Evolutionary conservation across 2,113 vertebrate species (phyloP), one percentile per base, ranked within the genome.

Genomic region (Brevimyrus niger): DNA sequence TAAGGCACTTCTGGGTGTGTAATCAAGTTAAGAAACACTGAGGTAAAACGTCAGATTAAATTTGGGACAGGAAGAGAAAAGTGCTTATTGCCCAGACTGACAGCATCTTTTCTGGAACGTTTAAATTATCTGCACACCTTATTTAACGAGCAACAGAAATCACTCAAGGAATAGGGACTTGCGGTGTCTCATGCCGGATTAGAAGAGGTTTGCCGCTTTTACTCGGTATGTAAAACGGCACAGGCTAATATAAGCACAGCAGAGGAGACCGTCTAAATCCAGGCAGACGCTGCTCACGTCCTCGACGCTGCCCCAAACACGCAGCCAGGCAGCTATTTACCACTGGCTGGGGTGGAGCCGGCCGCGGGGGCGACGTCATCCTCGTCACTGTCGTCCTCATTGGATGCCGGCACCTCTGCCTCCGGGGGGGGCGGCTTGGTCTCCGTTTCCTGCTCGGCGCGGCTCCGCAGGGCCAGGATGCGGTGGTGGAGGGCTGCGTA

Each of bases 401-500:
- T 96, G 27, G 96, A 96, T 2, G 95, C 95, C 0, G 95, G 91
- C 7, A 95, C 94, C 88, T 95, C 95, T 0, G 95, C 93, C 85
- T 96, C 96, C 0, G 96, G 95, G 10, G 91, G 91, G 0, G 94
- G 92, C 0, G 84, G 87, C 86, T 96, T 97, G 80, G 95, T 87
- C 89, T 99, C 98, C 0, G 96, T 92, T 87, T 99, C 98, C 90
- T 98, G 98, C 17, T 99, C 98, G 11, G 95, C 96, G 0, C 95
- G 94, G 91, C 98, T 99, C 92, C 98, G 95, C 89, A 99, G 93
- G 53, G 98, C 98, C 92, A 99, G 92, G 94, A 99, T 99, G 11
- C 98, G 97, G 91, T 99, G 98, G 94, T 99, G 98, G 89, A 99
- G 94, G 0, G 98, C 98, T 0, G 98, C 98, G 0, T 96, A 98